Evolutionary conservation across 2,888 invertebrate species (phyloP).

Genomic region (Drosophila suboccidentalis): DNA sequence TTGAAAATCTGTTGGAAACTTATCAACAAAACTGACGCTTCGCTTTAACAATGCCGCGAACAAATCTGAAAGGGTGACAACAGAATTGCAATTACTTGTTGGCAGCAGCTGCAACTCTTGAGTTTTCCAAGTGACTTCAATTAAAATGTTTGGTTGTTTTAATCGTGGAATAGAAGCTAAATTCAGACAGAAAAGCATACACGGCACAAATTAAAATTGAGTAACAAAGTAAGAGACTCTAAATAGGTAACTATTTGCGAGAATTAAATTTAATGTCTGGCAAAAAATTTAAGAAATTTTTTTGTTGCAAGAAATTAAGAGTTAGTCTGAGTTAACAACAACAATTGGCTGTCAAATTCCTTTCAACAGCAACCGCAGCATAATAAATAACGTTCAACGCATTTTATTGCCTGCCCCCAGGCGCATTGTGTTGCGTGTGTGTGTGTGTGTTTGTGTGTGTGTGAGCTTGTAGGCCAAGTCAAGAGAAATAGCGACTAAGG

Average conservation of each 20-base stretch:
- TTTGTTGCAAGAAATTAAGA: neutral
- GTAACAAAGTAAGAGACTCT: neutral
- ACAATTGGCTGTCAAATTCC: constrained; percentile 39
- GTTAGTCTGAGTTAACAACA: constrained; percentile 8
- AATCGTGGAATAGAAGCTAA: neutral
- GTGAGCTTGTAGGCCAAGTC: constrained; percentile 34
- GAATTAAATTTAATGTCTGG: neutral
- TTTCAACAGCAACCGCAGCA: constrained; percentile 18
- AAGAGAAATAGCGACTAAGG: constrained; percentile 33
- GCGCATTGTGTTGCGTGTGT: constrained; percentile 14
- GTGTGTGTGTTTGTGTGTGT: neutral
- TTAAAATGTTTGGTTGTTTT: constrained; percentile 14
- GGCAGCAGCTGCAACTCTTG: constrained; percentile 20
- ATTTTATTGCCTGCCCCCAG: constrained; percentile 52
- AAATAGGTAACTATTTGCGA: neutral
- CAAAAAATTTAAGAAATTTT: neutral
- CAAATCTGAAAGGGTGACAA: constrained; percentile 9
- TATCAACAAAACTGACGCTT: constrained; percentile 43
- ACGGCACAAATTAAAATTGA: neutral
- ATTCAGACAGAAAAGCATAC: neutral
- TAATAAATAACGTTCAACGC: constrained; percentile 57
- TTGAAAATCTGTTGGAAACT: constrained; percentile 47
- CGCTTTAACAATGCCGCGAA: constrained; percentile 13
- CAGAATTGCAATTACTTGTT: constrained; percentile 28
- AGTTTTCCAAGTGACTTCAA: constrained; percentile 22